A percentile compares a stretch with the other conserved stretches of the same genome.
phyloP scores from a whole-genome alignment of 2,797 vertebrate species.

The Clamator glandarius region DNA sequence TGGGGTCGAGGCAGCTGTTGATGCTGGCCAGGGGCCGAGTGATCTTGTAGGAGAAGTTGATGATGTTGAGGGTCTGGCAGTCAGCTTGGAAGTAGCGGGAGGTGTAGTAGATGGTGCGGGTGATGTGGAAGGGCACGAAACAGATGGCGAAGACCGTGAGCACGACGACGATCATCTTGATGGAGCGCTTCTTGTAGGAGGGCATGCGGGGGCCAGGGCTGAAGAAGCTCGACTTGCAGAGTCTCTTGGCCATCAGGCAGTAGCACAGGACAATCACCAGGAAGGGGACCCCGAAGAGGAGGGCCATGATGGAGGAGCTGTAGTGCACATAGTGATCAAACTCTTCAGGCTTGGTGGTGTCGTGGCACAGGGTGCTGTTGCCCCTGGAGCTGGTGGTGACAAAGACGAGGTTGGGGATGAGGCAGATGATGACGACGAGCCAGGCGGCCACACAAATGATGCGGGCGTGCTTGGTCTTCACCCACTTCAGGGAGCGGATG shows the following conservation, averaged over 20 bases:
- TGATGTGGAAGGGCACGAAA: slow-evolving; percentile 95
- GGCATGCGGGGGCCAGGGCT: slow-evolving; percentile 49
- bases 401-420: slow-evolving; percentile 91
- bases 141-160: slow-evolving; percentile 88
- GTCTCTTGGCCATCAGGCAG: slow-evolving; percentile 86
- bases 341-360: slow-evolving; percentile 87
- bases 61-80: slow-evolving; percentile 85
- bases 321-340: slow-evolving; percentile 89
- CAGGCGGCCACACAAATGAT: slow-evolving; percentile 84
- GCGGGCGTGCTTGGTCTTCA: slow-evolving; percentile 83
- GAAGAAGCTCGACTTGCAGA: slow-evolving; percentile 79
- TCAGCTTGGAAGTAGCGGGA: slow-evolving; percentile 84
- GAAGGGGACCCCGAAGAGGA: slow-evolving; percentile 90
- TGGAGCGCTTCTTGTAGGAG: slow-evolving; percentile 82
- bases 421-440: slow-evolving; percentile 81
- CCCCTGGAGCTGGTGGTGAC: slow-evolving; percentile 86
- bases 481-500: slow-evolving; percentile 80
- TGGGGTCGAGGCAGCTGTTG: slow-evolving; percentile 95
- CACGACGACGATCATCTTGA: slow-evolving; percentile 88
- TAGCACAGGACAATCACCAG: slow-evolving; percentile 88
- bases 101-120: slow-evolving; percentile 90
- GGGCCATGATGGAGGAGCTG: slow-evolving; percentile 86
- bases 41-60: slow-evolving; percentile 95
- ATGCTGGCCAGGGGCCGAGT: slow-evolving; percentile 91
- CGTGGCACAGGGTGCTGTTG: slow-evolving; percentile 89